These are phyloP conservation scores for Urechis unicinctus DNA, from an alignment of 2,888 invertebrate genomes.

Conservation along the genomic window DNA sequence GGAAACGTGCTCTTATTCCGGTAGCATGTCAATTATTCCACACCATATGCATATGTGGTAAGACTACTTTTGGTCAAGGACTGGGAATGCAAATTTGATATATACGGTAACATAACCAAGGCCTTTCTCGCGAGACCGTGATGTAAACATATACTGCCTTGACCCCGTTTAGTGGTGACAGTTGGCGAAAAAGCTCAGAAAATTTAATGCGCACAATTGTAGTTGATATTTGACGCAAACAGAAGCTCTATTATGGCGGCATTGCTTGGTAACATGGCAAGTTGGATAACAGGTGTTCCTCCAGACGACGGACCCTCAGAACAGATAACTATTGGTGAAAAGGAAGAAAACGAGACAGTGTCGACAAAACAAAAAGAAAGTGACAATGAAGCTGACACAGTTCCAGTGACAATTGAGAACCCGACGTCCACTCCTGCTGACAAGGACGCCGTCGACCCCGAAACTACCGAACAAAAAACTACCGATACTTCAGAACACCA, in stretches of 20 bases:
- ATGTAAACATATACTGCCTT: constrained; percentile 1
- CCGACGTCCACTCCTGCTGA: no score
- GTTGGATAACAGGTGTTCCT: constrained; percentile 8
- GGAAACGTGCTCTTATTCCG: no score
- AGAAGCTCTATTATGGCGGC: constrained; percentile 1
- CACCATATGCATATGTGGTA: no score
- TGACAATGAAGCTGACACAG: not conserved
- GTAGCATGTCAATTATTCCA: no score
- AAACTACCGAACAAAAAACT: not conserved
- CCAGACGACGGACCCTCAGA: constrained; percentile 3
- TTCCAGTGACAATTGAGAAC: not conserved
- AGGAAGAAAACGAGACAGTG: constrained; percentile 1
- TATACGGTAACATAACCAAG: no score
- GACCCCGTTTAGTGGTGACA: not conserved
- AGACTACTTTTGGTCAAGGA: no score
- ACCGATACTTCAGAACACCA: not conserved
- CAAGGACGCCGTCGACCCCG: not conserved
- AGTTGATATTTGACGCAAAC: no score
- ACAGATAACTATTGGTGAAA: constrained; percentile 1
- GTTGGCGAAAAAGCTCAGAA: not conserved
- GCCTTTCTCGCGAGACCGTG: not conserved
- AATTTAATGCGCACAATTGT: not conserved
- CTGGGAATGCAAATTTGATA: no score
- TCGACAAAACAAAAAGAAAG: not conserved
- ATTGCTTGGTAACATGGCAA: constrained; percentile 7